Evolutionary conservation across 2,888 invertebrate genomes (phyloP), one percentile per base, ranked within the genome.

Genomic region (Epinotia nisella): DNA sequence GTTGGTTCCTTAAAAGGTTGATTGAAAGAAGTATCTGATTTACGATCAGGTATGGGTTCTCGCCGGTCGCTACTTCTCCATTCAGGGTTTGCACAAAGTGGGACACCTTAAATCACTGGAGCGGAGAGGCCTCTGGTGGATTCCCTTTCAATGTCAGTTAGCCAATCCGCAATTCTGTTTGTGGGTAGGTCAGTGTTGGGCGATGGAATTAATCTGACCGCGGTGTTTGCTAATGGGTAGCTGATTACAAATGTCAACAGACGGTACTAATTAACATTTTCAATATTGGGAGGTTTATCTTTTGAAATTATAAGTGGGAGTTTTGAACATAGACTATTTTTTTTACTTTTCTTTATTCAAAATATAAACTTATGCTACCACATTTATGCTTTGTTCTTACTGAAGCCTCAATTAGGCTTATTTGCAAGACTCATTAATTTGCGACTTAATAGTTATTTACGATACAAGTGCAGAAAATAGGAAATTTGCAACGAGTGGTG

Each of bases 31-130:
- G 84, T 86, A 85, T 88, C 88, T 88, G 87, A 90, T 90, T 89
- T 90, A 89, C 83, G 86, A 85, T 84, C 88, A 88, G 86, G 88
- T 88, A 88, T 86, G 84, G 85, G 82, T 77, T 83, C 83, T 87
- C 81, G 83, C 83, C 83, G 80, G 79, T 80, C 79, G 81, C 82
- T 84, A 81, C 84, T 85, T 82, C 84, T 83, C 82, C 85, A 88
- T 91, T 90, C 87, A 89, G 81, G 81, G 81, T 80, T 88, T 86
- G 86, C 86, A 87, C 87, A 88, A 90, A 89, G 87, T 88, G 85
- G 86, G 82, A 81, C 87, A 86, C 83, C 85, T 86, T 85, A 85
- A 81, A 87, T 86, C 73, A 73, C 58, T 61, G 72, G 56, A 67
- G 68, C 68, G 56, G 56, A 68, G 67, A 84, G 81, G 81, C 82